Conservation (phyloP, 2,797 vertebrate genomes). For the Scomberomorus guttatus region DNA sequence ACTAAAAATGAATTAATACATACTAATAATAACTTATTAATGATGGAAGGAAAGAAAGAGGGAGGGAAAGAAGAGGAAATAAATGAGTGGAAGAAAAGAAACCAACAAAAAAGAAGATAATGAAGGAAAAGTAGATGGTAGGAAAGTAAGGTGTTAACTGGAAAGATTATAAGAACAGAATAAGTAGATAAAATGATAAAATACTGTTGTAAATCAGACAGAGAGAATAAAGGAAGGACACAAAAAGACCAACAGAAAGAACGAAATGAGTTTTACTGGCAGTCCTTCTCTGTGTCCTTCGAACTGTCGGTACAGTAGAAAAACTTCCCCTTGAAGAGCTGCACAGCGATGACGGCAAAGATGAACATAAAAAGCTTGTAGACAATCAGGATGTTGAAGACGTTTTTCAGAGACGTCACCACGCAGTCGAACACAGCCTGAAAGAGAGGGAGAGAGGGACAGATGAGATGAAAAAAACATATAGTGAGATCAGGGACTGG, state of each 20-base stretch:
- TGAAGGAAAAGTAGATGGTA: too few relatives aligned
- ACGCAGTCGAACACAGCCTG: conserved; percentile 99
- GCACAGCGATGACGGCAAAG: conserved; percentile 98
- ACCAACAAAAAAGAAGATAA: neutral
- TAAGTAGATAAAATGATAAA: too few relatives aligned
- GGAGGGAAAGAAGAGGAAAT: neutral
- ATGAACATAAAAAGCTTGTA: conserved; percentile 99
- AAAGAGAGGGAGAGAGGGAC: conserved; percentile 32
- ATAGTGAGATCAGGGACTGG: neutral
- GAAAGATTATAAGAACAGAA: too few relatives aligned
- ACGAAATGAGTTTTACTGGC: conserved; percentile 87
- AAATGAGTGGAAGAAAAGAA: neutral
- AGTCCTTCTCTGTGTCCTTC: conserved; percentile 97
- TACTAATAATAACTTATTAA: neutral
- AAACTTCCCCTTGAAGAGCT: conserved; percentile 99
- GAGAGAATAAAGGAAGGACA: neutral
- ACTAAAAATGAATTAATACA: too few relatives aligned
- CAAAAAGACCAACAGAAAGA: neutral
- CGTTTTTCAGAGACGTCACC: conserved; percentile 98
- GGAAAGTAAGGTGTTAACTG: too few relatives aligned
- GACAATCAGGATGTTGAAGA: conserved; percentile 99
- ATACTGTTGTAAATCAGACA: neutral
- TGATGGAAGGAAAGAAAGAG: neutral
- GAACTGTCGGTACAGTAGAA: conserved; percentile 99
- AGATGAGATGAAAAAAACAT: neutral